Base-by-base conservation (phyloP, 2,113 vertebrate species). In the Albula glossodonta region DNA sequence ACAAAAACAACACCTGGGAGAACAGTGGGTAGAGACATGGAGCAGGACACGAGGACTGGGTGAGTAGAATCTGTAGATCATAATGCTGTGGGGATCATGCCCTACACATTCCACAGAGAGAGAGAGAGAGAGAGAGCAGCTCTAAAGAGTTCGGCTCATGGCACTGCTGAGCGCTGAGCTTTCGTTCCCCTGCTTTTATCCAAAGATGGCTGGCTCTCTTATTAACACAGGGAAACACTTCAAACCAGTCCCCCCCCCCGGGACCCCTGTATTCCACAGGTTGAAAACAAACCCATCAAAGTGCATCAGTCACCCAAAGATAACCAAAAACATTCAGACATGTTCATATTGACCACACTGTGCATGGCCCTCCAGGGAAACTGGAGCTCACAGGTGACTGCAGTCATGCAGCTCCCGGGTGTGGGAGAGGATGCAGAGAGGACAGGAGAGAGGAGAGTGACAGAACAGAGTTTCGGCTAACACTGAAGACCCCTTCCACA, bases 51-150 rank as follows among this genome's bases (percentile, higher is more conserved):
- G 86, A 87, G 53, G 82, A 87, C 56, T 0, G 0, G 8, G 82
- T 48, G 31, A 87, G 83, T 82, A 88, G 87, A 82, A 22, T 81
- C 63, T 51, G 84, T 66, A 88, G 81, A 84, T 83, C 81, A 79
- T 60, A 83, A 78, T 86, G 74, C 51, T 51, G 86, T 56, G 87
- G 87, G 0, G 50, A 25, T 90, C 84, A 88, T 89, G 83, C 88
- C 84, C 70, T 80, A 84, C 80, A 88, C 49, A 48, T 63, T 70
- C 17, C 22, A 74, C n/a, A 74, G 9, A 48, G 51, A 85, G 31
- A 41, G 31, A 41, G 31, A 74, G 9, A 48, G 51, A 85, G 31
- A 41, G 31, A 41, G 31, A 41, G 31, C 31, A 48, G 25, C 51
- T 86, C 13, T 22, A 51, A 25, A n/a, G 57, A 48, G 74, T 79